Evolutionary conservation across 2,888 invertebrate genomes (phyloP).

Genomic region (Miltochrista miniata): DNA sequence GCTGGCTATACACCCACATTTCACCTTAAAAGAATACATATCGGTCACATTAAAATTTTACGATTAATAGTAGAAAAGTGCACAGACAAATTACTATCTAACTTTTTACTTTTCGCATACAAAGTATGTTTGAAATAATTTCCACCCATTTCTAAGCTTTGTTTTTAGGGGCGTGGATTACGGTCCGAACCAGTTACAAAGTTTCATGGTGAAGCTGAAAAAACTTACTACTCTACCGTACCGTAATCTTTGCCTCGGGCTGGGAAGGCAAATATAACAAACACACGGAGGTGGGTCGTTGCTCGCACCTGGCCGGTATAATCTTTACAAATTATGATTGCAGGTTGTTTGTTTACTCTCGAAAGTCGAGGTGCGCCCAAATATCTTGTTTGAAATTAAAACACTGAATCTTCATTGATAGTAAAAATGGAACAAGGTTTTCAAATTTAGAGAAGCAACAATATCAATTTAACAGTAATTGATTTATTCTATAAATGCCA

Average conservation of each 20-base stretch:
- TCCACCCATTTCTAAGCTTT: background rate
- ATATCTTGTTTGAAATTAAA: slow-evolving; percentile 12
- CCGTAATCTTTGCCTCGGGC: slow-evolving; percentile 28
- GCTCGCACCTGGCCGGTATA: slow-evolving; percentile 36
- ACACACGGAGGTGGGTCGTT: slow-evolving; percentile 33
- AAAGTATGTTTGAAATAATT: too few species aligned
- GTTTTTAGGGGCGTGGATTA: background rate
- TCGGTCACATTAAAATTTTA: too few species aligned
- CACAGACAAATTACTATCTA: too few species aligned
- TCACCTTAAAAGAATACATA: too few species aligned
- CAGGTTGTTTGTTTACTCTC: slow-evolving; percentile 16
- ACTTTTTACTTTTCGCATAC: too few species aligned
- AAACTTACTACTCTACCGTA: slow-evolving; percentile 5
- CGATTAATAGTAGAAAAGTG: too few species aligned
- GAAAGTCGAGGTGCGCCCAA: background rate
- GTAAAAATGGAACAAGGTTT: too few species aligned
- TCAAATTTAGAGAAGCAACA: too few species aligned
- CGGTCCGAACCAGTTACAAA: background rate
- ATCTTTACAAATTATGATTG: slow-evolving; percentile 42
- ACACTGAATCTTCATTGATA: background rate
- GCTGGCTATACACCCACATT: too few species aligned
- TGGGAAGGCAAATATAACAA: slow-evolving; percentile 28
- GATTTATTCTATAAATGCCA: too few species aligned
- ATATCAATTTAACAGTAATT: too few species aligned
- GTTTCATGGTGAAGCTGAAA: background rate